Base-by-base conservation (phyloP, 2,113 vertebrate genomes). In the Balaeniceps rex region DNA sequence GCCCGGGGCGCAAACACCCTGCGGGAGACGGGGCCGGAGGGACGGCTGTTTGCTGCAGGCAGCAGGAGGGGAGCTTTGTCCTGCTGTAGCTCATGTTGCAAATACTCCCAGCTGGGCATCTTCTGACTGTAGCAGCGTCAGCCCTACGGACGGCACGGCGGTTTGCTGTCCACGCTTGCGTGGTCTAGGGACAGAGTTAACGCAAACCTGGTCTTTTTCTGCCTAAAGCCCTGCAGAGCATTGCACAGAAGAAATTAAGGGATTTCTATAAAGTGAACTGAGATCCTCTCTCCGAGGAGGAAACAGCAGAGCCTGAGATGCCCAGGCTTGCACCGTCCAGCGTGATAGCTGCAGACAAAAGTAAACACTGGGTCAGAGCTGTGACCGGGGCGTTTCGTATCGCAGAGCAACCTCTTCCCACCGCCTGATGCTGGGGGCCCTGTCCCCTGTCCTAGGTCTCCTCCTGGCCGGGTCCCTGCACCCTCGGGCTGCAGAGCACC, bases 401-500 rank as follows among this genome's bases (percentile, higher is more conserved):
- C 26, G 3, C 44, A 28, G 70, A 83, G 44, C 31, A 47, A 10
- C 40, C 47, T 36, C 46, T 46, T 69, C 52, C 46, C 64, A 2
- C 25, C 14, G 14, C 49, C 52, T 19, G 16, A 2, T 58, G 34
- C 84, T 19, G 33, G 19, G 54, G 26, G 19, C 40, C 66, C 63
- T 51, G 64, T 70, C 52, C 47, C 38, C 70, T 26, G 8, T 18
- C 79, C 60, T 9, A 4, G 2, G 22, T 14, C 75, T 74, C 44
- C 29, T 46, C 89, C 87, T 5, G 40, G 44, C 47, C 1, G 0
- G 14, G 6, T 34, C 28, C 47, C 24, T 3, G 1, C 2, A 0
- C 13, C 40, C 57, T 8, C 7, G 40, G 28, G 46, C 76, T 36
- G 34, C 26, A 54, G 31, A 49, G n/a, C 6, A 18, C 16, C 34